Evolutionary conservation across 1,140 invertebrate genomes (phyloP).

Genomic region (Drosophila seguyi): DNA sequence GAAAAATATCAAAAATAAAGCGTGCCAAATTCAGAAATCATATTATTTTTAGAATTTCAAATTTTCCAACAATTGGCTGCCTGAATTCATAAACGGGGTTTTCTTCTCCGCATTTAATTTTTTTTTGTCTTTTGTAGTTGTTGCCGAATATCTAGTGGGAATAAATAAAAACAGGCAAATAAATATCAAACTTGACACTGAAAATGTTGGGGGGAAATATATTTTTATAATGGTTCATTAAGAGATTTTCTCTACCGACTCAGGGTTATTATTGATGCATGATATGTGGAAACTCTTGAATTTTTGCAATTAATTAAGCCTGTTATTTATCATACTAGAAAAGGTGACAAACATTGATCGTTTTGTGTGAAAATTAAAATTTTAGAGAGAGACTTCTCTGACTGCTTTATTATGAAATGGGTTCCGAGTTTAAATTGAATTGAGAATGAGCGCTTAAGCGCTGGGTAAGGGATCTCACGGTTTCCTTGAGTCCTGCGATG

Average conservation of each 20-base stretch:
- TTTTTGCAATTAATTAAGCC: slow-evolving; percentile 13
- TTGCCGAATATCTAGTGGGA: slow-evolving; percentile 6
- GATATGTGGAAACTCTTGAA: slow-evolving; percentile 49
- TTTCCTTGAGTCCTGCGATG: not conserved
- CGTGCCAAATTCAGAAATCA: slow-evolving; percentile 24
- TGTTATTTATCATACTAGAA: slow-evolving; percentile 12
- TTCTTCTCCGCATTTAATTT: slow-evolving; percentile 6
- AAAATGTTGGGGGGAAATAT: slow-evolving; percentile 54
- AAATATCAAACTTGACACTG: slow-evolving; percentile 73
- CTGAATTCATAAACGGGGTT: not conserved
- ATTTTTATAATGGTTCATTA: slow-evolving; percentile 60
- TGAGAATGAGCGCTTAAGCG: not conserved
- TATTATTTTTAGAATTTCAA: slow-evolving; percentile 28
- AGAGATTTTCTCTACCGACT: slow-evolving; percentile 55
- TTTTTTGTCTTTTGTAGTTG: not conserved
- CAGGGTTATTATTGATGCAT: slow-evolving; percentile 52
- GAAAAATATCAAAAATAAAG: slow-evolving; percentile 12
- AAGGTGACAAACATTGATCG: not conserved
- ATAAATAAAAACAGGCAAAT: slow-evolving; percentile 65
- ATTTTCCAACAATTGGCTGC: slow-evolving; percentile 31
- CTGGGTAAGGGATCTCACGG: not conserved
- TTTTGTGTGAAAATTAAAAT: not conserved
- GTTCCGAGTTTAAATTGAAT: not conserved
- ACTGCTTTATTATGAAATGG: slow-evolving; percentile 1
- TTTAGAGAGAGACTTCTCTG: not conserved